Conservation (phyloP, 1,140 invertebrate species). For the Stratiolaelaps scimitus region DNA sequence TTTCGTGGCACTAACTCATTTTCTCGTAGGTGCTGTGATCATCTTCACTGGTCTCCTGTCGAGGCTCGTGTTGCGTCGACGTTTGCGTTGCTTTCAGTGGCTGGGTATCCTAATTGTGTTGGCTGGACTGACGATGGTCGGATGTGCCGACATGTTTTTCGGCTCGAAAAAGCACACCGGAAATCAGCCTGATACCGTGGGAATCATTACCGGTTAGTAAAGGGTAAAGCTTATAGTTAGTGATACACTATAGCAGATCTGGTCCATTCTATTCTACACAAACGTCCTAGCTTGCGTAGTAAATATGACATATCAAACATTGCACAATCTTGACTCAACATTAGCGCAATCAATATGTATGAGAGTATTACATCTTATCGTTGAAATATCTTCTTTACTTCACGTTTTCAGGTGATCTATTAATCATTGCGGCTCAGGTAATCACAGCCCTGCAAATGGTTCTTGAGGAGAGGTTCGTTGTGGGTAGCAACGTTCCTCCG, state of each 20-base stretch:
- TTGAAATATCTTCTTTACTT: no score
- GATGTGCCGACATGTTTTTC: slow-evolving; percentile 57
- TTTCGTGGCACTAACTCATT: slow-evolving; percentile 1
- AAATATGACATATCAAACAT: background rate
- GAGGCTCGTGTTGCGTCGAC: slow-evolving; percentile 65
- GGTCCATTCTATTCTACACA: no score
- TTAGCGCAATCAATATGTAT: no score
- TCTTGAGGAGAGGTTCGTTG: slow-evolving; percentile 79
- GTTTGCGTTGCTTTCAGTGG: slow-evolving; percentile 61
- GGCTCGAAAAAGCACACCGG: slow-evolving; percentile 38
- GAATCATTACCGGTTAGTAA: slow-evolving; percentile 57
- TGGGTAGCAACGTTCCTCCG: slow-evolving; percentile 63
- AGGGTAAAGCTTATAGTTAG: no score
- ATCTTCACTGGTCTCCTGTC: slow-evolving; percentile 83
- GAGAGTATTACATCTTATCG: no score
- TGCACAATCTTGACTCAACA: no score
- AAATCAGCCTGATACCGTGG: slow-evolving; percentile 51
- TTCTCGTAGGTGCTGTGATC: slow-evolving; percentile 62
- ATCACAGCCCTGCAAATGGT: slow-evolving; percentile 85
- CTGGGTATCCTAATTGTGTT: slow-evolving; percentile 66
- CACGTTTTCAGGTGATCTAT: slow-evolving; percentile 57
- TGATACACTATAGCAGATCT: no score
- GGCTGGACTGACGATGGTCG: slow-evolving; percentile 65
- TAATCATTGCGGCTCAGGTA: slow-evolving; percentile 81
- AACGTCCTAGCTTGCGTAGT: background rate